Conservation (phyloP, 64 coral and sea anemone genomes). For the Porites lutea region DNA sequence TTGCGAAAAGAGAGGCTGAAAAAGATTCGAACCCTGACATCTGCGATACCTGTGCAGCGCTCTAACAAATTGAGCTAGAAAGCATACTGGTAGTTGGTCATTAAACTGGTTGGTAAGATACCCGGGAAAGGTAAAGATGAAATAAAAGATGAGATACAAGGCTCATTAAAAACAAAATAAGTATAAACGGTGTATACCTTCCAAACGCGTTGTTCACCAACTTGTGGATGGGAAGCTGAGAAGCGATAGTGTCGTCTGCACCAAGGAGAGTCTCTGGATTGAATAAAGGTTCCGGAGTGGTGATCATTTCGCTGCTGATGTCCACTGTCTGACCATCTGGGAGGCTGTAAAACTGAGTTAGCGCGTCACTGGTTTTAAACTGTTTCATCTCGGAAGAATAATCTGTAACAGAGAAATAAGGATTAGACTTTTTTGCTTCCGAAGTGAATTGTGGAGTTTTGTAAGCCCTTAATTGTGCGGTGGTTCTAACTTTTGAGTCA, state of each 20-base stretch:
- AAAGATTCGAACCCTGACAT: no score
- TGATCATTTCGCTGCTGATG: slow-evolving; percentile 80
- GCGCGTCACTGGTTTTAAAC: slow-evolving; percentile 66
- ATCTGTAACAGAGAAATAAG: slow-evolving; percentile 48
- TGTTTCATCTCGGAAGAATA: slow-evolving; percentile 75
- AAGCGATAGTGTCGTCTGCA: slow-evolving; percentile 72
- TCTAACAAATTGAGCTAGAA: no score
- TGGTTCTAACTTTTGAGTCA: no score
- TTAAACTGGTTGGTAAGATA: no score
- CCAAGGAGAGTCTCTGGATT: slow-evolving; percentile 74
- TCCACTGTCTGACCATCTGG: slow-evolving; percentile 88
- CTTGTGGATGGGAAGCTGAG: slow-evolving; percentile 73
- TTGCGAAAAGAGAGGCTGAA: no score
- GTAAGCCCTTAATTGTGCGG: no score
- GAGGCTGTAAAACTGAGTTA: slow-evolving; percentile 79
- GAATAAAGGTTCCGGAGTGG: slow-evolving; percentile 79
- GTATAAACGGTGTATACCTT: slow-evolving; percentile 35
- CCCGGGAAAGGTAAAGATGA: no score
- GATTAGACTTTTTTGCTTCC: no score
- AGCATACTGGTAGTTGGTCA: no score
- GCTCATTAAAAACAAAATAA: background rate
- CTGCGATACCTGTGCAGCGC: no score
- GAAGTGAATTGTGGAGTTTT: no score
- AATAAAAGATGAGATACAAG: no score
- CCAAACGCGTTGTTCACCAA: slow-evolving; percentile 72